Conservation (phyloP, 2,797 vertebrate genomes). For the Luscinia megarhynchos region DNA sequence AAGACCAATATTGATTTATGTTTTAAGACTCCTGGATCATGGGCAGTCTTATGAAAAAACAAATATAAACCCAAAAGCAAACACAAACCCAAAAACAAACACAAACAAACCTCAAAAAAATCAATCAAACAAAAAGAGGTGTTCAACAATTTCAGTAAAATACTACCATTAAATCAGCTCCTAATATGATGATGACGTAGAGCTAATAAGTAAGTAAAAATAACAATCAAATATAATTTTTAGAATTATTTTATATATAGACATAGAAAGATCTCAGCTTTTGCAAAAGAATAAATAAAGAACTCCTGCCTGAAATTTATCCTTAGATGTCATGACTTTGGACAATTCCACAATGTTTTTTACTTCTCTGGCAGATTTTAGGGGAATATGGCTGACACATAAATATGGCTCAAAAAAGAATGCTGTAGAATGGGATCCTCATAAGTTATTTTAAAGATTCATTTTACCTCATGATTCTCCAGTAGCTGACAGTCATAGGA, state of each 20-base stretch:
- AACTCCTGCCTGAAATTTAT: background rate
- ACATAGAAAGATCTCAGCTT: background rate
- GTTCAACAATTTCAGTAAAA: background rate
- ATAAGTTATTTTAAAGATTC: constrained; percentile 18
- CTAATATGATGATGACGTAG: background rate
- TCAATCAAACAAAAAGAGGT: background rate
- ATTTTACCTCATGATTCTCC: constrained; percentile 17
- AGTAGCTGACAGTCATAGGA: background rate
- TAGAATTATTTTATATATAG: background rate
- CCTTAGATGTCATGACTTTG: background rate
- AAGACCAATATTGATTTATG: background rate
- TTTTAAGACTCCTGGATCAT: background rate
- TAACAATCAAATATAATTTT: background rate
- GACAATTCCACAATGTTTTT: background rate
- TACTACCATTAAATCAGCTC: background rate
- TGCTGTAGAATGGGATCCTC: background rate
- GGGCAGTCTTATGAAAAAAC: background rate
- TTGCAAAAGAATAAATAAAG: background rate
- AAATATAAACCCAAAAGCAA: background rate
- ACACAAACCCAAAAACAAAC: no score
- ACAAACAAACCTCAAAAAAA: no score
- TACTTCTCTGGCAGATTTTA: background rate
- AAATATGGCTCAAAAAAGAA: background rate
- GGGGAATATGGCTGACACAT: background rate
- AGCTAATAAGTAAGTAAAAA: background rate